Conservation (phyloP, 92 coral and sea anemone genomes). For the Siderastrea siderea region DNA sequence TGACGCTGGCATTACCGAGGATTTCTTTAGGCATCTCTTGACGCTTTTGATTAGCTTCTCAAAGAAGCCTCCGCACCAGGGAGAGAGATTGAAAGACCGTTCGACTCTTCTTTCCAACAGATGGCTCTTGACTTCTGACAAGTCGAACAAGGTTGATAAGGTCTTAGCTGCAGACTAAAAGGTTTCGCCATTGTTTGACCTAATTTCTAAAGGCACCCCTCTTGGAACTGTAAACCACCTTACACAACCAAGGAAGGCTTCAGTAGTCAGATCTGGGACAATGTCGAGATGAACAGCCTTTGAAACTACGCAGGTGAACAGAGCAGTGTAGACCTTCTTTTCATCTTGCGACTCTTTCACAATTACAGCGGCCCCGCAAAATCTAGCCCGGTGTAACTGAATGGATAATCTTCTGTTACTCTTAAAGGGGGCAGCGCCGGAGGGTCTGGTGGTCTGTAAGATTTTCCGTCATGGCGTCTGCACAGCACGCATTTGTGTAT, state of each 20-base stretch:
- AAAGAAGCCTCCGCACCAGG: not conserved
- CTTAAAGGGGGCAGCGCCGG: no score
- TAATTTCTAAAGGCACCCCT: not conserved
- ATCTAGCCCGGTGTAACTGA: not conserved
- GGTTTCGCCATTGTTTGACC: slow-evolving; percentile 22
- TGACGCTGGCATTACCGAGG: not conserved
- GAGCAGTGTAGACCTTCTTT: not conserved
- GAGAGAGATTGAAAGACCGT: not conserved
- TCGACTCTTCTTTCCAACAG: not conserved
- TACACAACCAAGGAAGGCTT: not conserved
- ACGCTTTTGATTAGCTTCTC: not conserved
- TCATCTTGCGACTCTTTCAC: not conserved
- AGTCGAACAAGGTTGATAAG: no score
- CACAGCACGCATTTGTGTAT: no score
- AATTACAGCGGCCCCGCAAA: not conserved
- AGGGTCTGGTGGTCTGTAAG: no score
- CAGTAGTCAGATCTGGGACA: not conserved
- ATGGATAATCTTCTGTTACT: not conserved
- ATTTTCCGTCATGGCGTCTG: no score
- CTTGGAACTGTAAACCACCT: not conserved
- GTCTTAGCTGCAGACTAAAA: not conserved
- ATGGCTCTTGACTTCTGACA: not conserved
- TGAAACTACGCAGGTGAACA: not conserved
- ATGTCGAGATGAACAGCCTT: not conserved
- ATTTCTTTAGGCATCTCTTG: not conserved